Evolutionary conservation across 2,888 invertebrate species (phyloP).

Genomic region (Phalera bucephala): DNA sequence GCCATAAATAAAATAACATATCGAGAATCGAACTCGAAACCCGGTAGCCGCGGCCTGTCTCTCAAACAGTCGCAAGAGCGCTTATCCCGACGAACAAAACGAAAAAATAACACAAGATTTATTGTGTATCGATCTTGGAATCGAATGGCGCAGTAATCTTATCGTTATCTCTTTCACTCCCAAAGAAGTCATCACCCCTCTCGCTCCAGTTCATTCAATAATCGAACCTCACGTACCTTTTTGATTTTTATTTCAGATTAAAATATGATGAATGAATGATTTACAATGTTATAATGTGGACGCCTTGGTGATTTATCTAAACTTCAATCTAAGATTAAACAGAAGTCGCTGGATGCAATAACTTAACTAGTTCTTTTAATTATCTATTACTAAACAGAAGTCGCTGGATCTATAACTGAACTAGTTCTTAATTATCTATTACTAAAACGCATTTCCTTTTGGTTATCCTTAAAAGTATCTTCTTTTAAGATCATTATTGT

Average conservation of each 20-base stretch:
- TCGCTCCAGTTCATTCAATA: constrained; percentile 49
- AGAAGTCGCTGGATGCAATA: no score
- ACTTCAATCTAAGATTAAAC: constrained; percentile 12
- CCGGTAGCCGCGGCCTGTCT: constrained; percentile 62
- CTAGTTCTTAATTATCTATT: no score
- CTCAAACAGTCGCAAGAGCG: constrained; percentile 45
- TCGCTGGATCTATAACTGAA: no score
- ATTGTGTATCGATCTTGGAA: constrained; percentile 64
- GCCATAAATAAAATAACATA: constrained; percentile 37
- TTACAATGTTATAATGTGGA: constrained; percentile 40
- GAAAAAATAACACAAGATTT: constrained; percentile 57
- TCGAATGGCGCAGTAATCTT: constrained; percentile 49
- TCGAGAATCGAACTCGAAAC: constrained; percentile 49
- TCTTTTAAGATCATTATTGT: no score
- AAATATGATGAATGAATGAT: constrained; percentile 58
- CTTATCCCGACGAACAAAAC: constrained; percentile 43
- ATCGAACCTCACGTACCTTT: constrained; percentile 38
- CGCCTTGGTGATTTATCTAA: constrained; percentile 16
- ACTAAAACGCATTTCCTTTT: no score
- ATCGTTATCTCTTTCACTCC: constrained; percentile 25
- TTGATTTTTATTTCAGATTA: constrained; percentile 51
- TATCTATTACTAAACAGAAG: no score
- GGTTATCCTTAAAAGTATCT: no score
- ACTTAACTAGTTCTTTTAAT: no score
- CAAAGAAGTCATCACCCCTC: constrained; percentile 12